Evolutionary conservation across 2,888 invertebrate genomes (phyloP), one percentile per base, ranked within the genome.

Genomic region (Drosophila tripunctata): DNA sequence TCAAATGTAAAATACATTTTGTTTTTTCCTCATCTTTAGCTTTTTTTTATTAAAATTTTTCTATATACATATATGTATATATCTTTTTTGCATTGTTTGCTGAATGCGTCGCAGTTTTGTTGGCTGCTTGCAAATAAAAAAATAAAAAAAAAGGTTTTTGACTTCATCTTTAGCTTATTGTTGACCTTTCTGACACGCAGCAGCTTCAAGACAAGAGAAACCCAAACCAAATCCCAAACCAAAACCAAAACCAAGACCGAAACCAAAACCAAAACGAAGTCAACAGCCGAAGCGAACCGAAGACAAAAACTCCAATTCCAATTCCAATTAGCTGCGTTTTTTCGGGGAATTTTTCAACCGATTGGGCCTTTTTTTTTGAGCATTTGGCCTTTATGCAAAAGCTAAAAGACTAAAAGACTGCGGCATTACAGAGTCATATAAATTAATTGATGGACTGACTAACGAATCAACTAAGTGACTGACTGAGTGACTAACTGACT

Each of bases 1-100:
- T 69, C 50, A 72, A 75, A 73, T 73, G 70, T 61, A 57, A 75
- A 73, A 70, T 54, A 33, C n/a, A 15, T 54, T 41, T 33, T 27
- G 33, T 22, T 8, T 24, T 19, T 36, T 10, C 45, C 24, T 5
- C 50, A n/a, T 38, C 17, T 48, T 36, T 47, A 30, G 44, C 31
- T 27, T 21, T 27, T 19, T 56, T 52, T 79, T 62, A 27, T 24
- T 24, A 8, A 7, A 27, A 27, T 36, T 10, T 51, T 30, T 6
- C 54, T 47, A 19, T 45, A 33, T 27, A 27, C 10, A 3, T 27
- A 27, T 24, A 24, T 24, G 8, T 27, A 27, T n/a, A 66, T 63
- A 63, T 67, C 63, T 51, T 66, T 84, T 33, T 44, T 63, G 56
- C 75, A 57, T 51, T 62, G 63, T 56, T 47, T 47, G 40, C 40